These are phyloP conservation scores for Drosophila bocki DNA, from an alignment of 1,140 invertebrate genomes.

Conservation along the genomic window DNA sequence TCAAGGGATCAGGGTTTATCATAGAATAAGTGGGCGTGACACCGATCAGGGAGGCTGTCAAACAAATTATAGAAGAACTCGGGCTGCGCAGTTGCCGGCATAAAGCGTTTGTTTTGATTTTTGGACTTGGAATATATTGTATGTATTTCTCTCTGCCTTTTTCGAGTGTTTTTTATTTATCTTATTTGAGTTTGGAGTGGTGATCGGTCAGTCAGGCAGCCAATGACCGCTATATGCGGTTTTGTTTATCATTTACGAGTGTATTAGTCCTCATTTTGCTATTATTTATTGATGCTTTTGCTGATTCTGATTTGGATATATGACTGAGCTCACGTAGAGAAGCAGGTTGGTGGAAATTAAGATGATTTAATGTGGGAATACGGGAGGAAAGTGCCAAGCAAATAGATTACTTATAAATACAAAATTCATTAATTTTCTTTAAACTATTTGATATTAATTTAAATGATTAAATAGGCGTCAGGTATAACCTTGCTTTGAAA, in stretches of 20 bases:
- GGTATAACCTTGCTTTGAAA: not conserved
- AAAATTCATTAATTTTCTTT: not conserved
- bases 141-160: conserved; percentile 11
- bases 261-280: conserved; percentile 31
- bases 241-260: conserved; percentile 30
- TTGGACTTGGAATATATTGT: conserved; percentile 1
- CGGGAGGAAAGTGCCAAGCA: not conserved
- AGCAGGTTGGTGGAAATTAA: conserved; percentile 12
- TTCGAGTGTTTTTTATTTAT: conserved; percentile 25
- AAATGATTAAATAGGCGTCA: not conserved
- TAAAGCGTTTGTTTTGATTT: conserved; percentile 41
- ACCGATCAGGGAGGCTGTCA: conserved; percentile 2
- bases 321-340: not conserved
- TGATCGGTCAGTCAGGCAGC: conserved; percentile 20
- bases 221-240: conserved; percentile 51
- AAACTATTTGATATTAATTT: not conserved
- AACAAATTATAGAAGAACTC: conserved; percentile 23
- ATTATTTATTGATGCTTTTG: not conserved
- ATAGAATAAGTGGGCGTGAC: conserved; percentile 17
- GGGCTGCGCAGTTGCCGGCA: conserved; percentile 35
- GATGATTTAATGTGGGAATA: conserved; percentile 9
- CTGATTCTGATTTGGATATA: conserved; percentile 4
- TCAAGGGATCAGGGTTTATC: conserved; percentile 48
- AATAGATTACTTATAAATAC: not conserved
- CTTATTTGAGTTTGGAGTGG: conserved; percentile 18